These are phyloP conservation scores for Brachyistius frenatus DNA, from an alignment of 2,113 vertebrate species.

Conservation along the genomic window DNA sequence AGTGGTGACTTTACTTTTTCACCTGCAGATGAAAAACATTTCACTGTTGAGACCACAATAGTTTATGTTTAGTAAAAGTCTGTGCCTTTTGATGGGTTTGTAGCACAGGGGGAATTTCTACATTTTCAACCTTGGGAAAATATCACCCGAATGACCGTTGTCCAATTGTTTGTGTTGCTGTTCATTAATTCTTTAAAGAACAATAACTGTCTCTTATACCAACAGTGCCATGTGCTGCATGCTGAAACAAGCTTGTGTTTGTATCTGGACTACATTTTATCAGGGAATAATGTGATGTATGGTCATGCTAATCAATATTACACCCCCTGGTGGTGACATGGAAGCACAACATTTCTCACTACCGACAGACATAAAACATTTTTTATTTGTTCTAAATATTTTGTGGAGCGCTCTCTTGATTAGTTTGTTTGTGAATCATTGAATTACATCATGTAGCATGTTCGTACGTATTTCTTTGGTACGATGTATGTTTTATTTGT, in stretches of 20 bases:
- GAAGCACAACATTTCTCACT: conserved; percentile 68
- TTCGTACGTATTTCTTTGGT: conserved; percentile 59
- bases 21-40: conserved; percentile 16
- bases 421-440: conserved; percentile 29
- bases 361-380: conserved; percentile 1
- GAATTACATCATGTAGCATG: conserved; percentile 66
- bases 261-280: conserved; percentile 46
- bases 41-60: neutral
- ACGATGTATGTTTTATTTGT: conserved; percentile 59
- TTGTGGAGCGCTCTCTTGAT: conserved; percentile 27
- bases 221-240: conserved; percentile 69
- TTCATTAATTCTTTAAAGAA: conserved; percentile 40
- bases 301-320: conserved; percentile 14
- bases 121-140: conserved; percentile 30
- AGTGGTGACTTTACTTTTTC: conserved; percentile 15
- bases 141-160: conserved; percentile 40
- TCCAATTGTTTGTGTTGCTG: conserved; percentile 50
- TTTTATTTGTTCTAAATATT: conserved; percentile 7
- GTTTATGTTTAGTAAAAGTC: conserved; percentile 27
- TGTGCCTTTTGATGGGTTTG: conserved; percentile 66
- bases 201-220: conserved; percentile 58
- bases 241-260: conserved; percentile 48
- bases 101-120: conserved; percentile 45
- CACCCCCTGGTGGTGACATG: conserved; percentile 63
- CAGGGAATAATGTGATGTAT: conserved; percentile 57